Percentiles rank a stretch among this genome's conserved stretches.
These are phyloP conservation scores for Piliocolobus tephrosceles DNA, from an alignment of 2,113 vertebrate genomes.

Conservation along the genomic window DNA sequence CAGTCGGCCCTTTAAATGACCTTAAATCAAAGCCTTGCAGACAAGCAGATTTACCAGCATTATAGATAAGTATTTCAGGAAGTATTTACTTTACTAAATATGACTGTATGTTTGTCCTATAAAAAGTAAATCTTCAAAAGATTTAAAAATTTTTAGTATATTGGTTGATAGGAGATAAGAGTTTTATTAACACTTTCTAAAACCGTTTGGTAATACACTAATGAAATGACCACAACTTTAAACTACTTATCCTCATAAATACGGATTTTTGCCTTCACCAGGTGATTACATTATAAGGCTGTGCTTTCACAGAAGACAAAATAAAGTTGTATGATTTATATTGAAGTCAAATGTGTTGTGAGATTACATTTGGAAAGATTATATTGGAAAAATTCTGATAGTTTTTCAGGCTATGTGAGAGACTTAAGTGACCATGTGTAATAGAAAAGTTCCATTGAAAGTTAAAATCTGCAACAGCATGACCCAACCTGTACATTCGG, in stretches of 20 bases:
- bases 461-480: conserved; percentile 35
- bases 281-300: conserved; percentile 69
- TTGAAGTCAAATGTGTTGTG: conserved; percentile 76
- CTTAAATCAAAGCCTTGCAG: conserved; percentile 27
- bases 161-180: conserved; percentile 38
- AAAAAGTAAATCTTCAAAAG: conserved; percentile 37
- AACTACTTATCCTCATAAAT: conserved; percentile 27
- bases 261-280: conserved; percentile 80
- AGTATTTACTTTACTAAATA: conserved; percentile 22
- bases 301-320: conserved; percentile 46
- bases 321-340: conserved; percentile 53
- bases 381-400: conserved; percentile 36
- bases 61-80: conserved; percentile 23
- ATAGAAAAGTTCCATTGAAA: conserved; percentile 38
- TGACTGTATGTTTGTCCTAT: not conserved
- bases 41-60: conserved; percentile 14
- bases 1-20: conserved; percentile 17
- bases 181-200: conserved; percentile 31
- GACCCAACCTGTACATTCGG: not conserved
- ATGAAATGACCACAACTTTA: conserved; percentile 49
- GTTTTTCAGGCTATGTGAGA: not conserved
- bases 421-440: not conserved
- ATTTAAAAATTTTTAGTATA: conserved; percentile 17
- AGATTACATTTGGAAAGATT: conserved; percentile 76
- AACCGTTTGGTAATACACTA: conserved; percentile 19